Base-by-base conservation (phyloP, 2,797 vertebrate genomes). In the Hoplostethus atlanticus region DNA sequence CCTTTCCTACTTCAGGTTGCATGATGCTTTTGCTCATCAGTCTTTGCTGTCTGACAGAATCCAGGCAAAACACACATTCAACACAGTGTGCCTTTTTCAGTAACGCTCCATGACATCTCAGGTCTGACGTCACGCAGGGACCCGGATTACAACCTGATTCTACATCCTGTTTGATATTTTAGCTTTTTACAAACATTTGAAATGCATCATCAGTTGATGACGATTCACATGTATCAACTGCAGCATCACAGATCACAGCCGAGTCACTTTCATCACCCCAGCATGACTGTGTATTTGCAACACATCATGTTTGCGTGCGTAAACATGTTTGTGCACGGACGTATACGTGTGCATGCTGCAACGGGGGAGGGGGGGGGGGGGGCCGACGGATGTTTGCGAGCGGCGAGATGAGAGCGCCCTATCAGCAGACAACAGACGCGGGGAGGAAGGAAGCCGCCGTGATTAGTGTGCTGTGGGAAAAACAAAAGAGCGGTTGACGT, bases 401-500 rank as follows among this genome's bases (percentile, higher is more conserved):
- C 48, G 0, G 61, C 0, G 71, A 69, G 80, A 79, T 73, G 84
- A 81, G 71, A 77, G 56, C 0, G 4, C 9, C 12, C 80, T 91
- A 92, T 92, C 92, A 79, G 87, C 17, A 15, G 71, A 66, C 71
- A 54, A 62, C 91, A 91, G 86, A 46, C 51, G 3, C 16, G 0
- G 70, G 38, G 60, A 70, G 88, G 88, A 90, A 92, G 90, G 92
- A 92, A 92, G 78, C 51, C 0, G 61, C 21, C 1, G 64, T 79
- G 80, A 93, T 91, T 84, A 86, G 86, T 76, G 79, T 69, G 80
- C 77, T 52, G 71, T 28, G 72, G 71, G 80, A 1, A 88, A 89
- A 92, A 92, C 85, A 90, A 92, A 89, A 81, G 78, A 54, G 66
- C 68, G 51, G 17, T 76, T 80, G 86, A 80, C 82, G 86, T 84